Percentiles rank a stretch among this genome's conserved stretches.
Conservation (phyloP, 2,888 invertebrate genomes). For the Harpagoxenus sublaevis region DNA sequence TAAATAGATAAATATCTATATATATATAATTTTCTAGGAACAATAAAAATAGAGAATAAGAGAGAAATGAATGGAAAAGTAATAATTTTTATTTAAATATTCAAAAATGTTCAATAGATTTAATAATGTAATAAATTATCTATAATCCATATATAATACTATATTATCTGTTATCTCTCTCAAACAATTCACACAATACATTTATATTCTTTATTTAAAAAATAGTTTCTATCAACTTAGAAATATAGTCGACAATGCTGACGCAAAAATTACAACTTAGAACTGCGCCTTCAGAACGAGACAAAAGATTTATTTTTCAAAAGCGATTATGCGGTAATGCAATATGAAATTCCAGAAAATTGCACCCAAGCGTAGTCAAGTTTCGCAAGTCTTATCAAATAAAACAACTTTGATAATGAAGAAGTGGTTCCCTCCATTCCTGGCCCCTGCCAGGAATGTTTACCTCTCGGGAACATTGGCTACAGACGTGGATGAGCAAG, state of each 20-base stretch:
- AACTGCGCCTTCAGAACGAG: not conserved
- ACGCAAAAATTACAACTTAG: not conserved
- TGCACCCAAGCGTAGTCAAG: slow-evolving; percentile 24
- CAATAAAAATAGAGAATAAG: not conserved
- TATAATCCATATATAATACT: not conserved
- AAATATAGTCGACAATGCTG: not conserved
- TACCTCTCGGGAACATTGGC: slow-evolving; percentile 67
- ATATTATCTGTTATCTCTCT: not conserved
- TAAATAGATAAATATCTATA: slow-evolving; percentile 6
- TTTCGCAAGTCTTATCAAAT: slow-evolving; percentile 39
- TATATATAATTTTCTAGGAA: not conserved
- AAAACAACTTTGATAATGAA: slow-evolving; percentile 55
- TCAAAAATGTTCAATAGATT: not conserved
- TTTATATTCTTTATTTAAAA: not conserved
- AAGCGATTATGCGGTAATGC: slow-evolving; percentile 36
- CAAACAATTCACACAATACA: not conserved
- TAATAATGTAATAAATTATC: not conserved
- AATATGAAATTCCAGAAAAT: slow-evolving; percentile 46
- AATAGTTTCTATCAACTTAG: not conserved
- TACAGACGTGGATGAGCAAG: slow-evolving; percentile 60
- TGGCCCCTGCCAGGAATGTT: slow-evolving; percentile 72
- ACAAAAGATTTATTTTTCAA: slow-evolving; percentile 59
- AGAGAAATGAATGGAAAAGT: not conserved
- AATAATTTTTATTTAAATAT: not conserved
- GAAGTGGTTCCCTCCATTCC: slow-evolving; percentile 42